Evolutionary conservation across 2,797 vertebrate genomes (phyloP).

Genomic region (Ctenosaura bakeri): DNA sequence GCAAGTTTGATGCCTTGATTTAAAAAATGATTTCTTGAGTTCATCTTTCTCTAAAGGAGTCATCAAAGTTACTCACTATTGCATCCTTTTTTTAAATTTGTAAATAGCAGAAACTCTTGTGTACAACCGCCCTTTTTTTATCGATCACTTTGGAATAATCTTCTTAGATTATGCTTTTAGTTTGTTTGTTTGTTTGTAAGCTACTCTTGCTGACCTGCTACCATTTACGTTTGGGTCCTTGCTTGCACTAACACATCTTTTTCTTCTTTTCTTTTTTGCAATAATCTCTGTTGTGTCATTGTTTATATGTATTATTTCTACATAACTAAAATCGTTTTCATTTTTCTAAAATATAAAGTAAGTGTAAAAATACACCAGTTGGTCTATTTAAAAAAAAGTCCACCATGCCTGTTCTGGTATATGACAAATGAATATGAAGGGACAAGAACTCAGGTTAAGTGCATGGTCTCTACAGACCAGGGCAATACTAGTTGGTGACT

Average conservation of each 20-base stretch:
- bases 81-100: not conserved
- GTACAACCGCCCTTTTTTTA: not conserved
- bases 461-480: not conserved
- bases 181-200: not conserved
- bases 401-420: not conserved
- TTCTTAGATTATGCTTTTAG: not conserved
- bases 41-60: not conserved
- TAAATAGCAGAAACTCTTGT: not conserved
- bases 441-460: not conserved
- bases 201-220: not conserved
- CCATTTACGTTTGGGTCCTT: not conserved
- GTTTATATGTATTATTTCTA: not conserved
- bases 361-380: not conserved
- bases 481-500: too few species aligned
- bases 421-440: too few species aligned
- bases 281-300: not conserved
- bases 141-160: not conserved
- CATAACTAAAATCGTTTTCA: not conserved
- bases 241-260: not conserved
- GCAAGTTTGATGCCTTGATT: not conserved
- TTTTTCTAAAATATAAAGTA: not conserved
- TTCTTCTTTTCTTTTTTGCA: not conserved
- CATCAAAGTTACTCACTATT: not conserved
- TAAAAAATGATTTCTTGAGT: not conserved
- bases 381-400: not conserved